These are phyloP conservation scores for Andrena marginata DNA, from an alignment of 2,888 invertebrate genomes.

Conservation along the genomic window DNA sequence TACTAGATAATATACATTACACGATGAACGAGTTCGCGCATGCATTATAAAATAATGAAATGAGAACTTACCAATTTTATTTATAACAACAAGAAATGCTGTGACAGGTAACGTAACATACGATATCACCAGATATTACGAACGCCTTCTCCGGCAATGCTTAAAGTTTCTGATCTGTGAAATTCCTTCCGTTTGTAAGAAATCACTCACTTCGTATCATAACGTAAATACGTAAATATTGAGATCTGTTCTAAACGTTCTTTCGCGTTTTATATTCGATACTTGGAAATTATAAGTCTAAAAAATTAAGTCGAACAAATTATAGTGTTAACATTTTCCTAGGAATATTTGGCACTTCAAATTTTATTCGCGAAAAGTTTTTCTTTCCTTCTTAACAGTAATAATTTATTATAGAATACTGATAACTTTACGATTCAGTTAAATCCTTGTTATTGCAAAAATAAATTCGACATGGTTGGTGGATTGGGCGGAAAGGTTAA, in stretches of 20 bases:
- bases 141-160: slow-evolving; percentile 1
- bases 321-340: slow-evolving; percentile 14
- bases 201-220: background rate
- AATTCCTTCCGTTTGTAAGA: slow-evolving; percentile 9
- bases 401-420: slow-evolving; percentile 1
- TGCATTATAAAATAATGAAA: background rate
- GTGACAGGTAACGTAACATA: slow-evolving; percentile 9
- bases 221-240: background rate
- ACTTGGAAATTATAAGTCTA: background rate
- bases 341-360: slow-evolving; percentile 15
- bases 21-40: background rate
- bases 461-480: background rate
- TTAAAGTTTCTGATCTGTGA: background rate
- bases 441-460: background rate
- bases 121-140: slow-evolving; percentile 3
- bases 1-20: background rate
- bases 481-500: slow-evolving; percentile 16
- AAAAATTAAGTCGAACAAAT: slow-evolving; percentile 4
- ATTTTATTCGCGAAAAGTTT: slow-evolving; percentile 7
- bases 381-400: background rate
- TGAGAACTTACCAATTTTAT: slow-evolving; percentile 29
- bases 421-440: background rate
- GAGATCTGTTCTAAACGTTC: background rate
- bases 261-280: background rate
- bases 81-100: slow-evolving; percentile 16